Evolutionary conservation across 2,797 vertebrate species (phyloP).

Genomic region (Premnoplex brunnescens): DNA sequence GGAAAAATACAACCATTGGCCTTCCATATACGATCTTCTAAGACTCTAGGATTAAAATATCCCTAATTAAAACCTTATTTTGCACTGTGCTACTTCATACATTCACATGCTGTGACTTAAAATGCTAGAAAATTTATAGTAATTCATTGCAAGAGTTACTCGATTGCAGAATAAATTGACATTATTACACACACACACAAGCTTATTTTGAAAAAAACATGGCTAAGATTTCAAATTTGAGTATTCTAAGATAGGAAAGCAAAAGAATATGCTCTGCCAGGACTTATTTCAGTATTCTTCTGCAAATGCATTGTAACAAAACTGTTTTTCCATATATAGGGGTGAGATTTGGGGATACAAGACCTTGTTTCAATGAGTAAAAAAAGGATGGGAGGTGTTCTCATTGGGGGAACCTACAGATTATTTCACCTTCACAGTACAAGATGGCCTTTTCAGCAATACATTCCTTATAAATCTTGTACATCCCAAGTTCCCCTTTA

Average conservation of each 20-base stretch:
- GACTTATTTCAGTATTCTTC: not conserved
- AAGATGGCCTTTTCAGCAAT: not conserved
- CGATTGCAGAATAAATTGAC: accelerated
- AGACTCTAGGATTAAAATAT: not conserved
- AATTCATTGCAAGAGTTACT: not conserved
- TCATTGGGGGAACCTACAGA: not conserved
- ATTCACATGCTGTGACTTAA: not conserved
- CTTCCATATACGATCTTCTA: not conserved
- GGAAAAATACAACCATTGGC: not conserved
- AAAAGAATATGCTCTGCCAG: not conserved
- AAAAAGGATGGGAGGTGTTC: not conserved
- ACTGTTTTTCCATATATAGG: not conserved
- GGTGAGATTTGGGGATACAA: not conserved
- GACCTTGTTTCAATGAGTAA: not conserved
- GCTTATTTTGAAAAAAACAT: not conserved
- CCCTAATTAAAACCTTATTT: not conserved
- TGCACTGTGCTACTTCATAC: not conserved
- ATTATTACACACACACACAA: not conserved
- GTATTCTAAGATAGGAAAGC: not conserved
- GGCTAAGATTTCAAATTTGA: not conserved
- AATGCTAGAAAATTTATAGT: not conserved
- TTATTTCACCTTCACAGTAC: not conserved
- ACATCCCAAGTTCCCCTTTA: not conserved
- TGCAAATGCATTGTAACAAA: not conserved
- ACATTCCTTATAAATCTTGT: not conserved